Percentiles rank a stretch among this genome's conserved stretches.
These are phyloP conservation scores for Calidris pugnax DNA, from an alignment of 2,113 vertebrate species.

Conservation along the genomic window DNA sequence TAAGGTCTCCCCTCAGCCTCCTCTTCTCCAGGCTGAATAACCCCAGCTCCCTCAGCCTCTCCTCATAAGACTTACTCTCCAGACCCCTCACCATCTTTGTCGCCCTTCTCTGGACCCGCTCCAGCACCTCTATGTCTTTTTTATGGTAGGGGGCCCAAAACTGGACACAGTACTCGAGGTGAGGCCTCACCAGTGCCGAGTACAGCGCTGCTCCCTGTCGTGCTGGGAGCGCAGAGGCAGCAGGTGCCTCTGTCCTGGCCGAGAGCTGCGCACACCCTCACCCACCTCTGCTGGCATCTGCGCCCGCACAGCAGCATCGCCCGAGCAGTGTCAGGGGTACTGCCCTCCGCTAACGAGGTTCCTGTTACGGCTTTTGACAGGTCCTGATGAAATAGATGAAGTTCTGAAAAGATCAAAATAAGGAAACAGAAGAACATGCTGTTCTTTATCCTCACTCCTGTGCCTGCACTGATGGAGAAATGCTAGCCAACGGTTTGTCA, in stretches of 20 bases:
- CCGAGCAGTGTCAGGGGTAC: neutral
- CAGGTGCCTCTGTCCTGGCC: neutral
- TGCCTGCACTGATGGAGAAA: neutral
- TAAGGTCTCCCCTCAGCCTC: no score
- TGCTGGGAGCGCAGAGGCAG: neutral
- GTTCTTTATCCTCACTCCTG: neutral
- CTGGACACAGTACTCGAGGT: no score
- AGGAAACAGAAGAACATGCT: slow-evolving; percentile 10
- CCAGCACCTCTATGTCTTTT: no score
- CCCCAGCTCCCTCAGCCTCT: no score
- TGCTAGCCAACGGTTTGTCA: neutral
- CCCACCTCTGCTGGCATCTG: neutral
- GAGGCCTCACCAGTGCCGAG: no score
- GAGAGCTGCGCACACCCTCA: neutral
- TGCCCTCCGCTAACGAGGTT: neutral
- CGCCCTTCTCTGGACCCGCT: no score
- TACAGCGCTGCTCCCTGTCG: neutral
- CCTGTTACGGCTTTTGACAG: neutral
- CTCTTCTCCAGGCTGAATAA: no score
- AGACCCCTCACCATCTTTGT: no score
- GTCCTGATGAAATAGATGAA: neutral
- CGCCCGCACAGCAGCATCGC: neutral
- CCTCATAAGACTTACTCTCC: no score
- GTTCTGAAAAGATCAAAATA: neutral
- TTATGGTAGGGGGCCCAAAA: no score